Evolutionary conservation across 2,113 vertebrate genomes (phyloP).

Genomic region (Labeo catla): DNA sequence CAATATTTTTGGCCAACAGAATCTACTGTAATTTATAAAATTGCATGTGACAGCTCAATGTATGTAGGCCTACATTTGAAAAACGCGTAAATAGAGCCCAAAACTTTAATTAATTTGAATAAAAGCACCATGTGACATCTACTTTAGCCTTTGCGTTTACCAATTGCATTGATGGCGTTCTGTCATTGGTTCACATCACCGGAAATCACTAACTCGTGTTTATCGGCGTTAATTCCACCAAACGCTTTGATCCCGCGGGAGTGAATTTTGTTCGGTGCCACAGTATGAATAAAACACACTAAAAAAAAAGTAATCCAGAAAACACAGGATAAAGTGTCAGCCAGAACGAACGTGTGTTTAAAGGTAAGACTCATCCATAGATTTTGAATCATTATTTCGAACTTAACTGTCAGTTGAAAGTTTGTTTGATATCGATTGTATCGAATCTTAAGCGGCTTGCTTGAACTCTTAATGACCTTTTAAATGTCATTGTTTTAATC

Average conservation of each 20-base stretch:
- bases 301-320: background rate
- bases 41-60: background rate
- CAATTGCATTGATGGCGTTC: background rate
- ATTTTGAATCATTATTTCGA: background rate
- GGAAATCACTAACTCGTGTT: constrained; percentile 10
- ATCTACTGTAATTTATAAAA: background rate
- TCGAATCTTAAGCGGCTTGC: background rate
- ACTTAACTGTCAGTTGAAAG: background rate
- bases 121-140: background rate
- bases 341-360: background rate
- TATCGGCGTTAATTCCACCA: background rate
- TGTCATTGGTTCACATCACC: background rate
- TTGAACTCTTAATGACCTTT: too few relatives aligned
- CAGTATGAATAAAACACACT: background rate
- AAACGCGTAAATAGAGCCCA: background rate
- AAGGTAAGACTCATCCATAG: background rate
- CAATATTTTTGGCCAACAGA: background rate
- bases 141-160: background rate
- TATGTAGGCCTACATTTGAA: background rate
- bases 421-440: background rate
- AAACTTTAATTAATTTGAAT: background rate
- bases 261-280: background rate
- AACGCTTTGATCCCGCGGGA: background rate
- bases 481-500: background rate
- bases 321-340: background rate